Conservation (phyloP, 2,797 vertebrate species). For the Peromyscus nudipes region DNA sequence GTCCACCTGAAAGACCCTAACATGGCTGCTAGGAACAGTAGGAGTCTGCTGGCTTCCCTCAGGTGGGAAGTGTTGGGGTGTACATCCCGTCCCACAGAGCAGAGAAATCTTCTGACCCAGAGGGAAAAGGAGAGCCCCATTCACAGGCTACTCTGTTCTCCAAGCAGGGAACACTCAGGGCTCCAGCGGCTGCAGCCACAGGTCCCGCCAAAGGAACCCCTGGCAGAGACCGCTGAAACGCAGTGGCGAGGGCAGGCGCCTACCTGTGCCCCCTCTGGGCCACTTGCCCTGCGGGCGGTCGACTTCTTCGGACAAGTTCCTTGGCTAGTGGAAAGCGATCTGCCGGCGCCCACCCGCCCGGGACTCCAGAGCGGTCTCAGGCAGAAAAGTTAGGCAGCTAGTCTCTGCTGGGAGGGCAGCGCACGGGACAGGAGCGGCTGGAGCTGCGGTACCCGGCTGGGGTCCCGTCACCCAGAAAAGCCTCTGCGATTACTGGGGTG, state of each 20-base stretch:
- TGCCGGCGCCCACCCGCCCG: background rate
- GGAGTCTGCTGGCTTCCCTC: background rate
- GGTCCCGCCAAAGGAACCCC: fast-evolving
- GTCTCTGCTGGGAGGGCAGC: background rate
- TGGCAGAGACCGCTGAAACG: background rate
- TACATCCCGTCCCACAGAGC: background rate
- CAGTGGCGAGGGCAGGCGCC: background rate
- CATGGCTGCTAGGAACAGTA: background rate
- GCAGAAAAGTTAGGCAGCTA: conserved; percentile 61
- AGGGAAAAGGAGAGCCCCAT: background rate
- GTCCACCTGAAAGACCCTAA: background rate
- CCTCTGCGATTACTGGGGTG: background rate
- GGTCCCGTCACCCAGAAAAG: background rate
- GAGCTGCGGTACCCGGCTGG: background rate
- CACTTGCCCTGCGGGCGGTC: background rate
- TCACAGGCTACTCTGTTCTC: background rate
- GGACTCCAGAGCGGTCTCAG: background rate
- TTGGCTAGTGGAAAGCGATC: background rate
- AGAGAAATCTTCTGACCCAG: background rate
- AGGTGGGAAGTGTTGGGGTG: background rate
- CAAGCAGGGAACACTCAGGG: background rate
- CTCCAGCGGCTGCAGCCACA: background rate
- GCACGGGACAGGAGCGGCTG: background rate
- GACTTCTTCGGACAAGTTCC: background rate
- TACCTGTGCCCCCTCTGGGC: background rate